Base-by-base conservation (phyloP, 2,888 invertebrate species). In the Nycteola revayana region DNA sequence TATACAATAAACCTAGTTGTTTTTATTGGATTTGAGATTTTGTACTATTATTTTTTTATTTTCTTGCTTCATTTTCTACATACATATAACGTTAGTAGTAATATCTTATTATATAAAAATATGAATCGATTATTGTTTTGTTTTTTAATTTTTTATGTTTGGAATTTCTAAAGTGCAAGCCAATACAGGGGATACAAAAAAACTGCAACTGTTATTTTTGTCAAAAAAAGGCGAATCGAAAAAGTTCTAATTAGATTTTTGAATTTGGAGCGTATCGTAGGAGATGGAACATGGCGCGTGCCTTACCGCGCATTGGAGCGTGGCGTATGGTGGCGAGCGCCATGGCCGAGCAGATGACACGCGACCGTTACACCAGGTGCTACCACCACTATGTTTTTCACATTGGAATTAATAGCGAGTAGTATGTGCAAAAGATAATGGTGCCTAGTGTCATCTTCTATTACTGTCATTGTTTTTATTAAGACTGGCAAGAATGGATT, bases 291-390 rank as follows among this genome's bases (percentile, higher is more conserved):
- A 71, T 72, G 75, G 52, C 76, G 71, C 74, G 77, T 76, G 77
- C 77, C 71, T 64, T 75, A 83, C 82, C 70, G 70, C 72, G 76
- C 48, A 39, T 9, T 36, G 35, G 75, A 72, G 66, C 84, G 82
- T 86, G 81, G 72, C 81, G 77, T 87, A 86, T 87, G 87, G 68
- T 2, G 71, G 66, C 84, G 82, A 86, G 81, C 71, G 81, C 76
- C 86, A 86, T 87, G 87, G 68, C 2, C 21, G 75, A 72, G 79
- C 86, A 87, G 87, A 87, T 85, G 87, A 86, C 86, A 87, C 82
- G 77, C 81, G 86, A 84, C 87, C 87, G 87, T 88, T 88, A 87
- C 56, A 77, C 84, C 88, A 86, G 88, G 78, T 87, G 88, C 85
- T 75, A 59, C 42, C 45, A 45, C 47, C 51, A 37, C 42, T 60